phyloP scores from a whole-genome alignment of 2,888 invertebrate genomes.

The Platerodrilus igneus region DNA sequence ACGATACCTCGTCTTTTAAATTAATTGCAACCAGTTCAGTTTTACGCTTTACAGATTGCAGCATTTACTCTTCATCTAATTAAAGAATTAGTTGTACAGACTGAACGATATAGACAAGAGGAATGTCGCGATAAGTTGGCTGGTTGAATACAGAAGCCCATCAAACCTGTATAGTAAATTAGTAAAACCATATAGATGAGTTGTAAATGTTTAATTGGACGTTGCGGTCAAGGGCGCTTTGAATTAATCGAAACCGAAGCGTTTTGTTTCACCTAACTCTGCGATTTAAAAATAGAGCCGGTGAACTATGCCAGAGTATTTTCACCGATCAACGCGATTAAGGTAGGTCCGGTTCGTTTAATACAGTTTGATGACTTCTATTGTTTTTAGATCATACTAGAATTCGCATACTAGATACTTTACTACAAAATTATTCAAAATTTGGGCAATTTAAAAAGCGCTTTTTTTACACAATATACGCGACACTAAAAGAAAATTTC shows the following conservation, averaged over 20 bases:
- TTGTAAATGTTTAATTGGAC: conserved; percentile 21
- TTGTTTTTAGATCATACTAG: too few species aligned
- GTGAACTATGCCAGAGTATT: conserved; percentile 25
- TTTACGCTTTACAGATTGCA: conserved; percentile 17
- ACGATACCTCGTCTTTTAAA: conserved; percentile 15
- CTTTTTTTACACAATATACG: too few species aligned
- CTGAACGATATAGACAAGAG: conserved; percentile 20
- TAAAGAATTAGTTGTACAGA: conserved; percentile 21
- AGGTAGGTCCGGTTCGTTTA: conserved; percentile 27
- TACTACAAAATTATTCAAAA: too few species aligned
- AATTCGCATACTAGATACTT: too few species aligned
- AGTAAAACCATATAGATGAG: conserved; percentile 20
- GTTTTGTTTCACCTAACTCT: conserved; percentile 25
- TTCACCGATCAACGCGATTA: conserved; percentile 23
- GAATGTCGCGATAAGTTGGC: conserved; percentile 20
- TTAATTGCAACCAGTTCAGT: conserved; percentile 18
- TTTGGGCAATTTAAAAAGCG: too few species aligned
- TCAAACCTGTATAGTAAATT: conserved; percentile 23
- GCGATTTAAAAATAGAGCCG: conserved; percentile 25
- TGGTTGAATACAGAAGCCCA: conserved; percentile 22
- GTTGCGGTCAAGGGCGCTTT: conserved; percentile 23
- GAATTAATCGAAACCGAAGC: too few species aligned
- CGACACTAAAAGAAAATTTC: too few species aligned
- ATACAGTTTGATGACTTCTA: too few species aligned
- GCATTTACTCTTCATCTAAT: conserved; percentile 14